A percentile compares a stretch with the other conserved stretches of the same genome.
Conservation (phyloP, 2,888 invertebrate species). For the Lissonota sp. region DNA sequence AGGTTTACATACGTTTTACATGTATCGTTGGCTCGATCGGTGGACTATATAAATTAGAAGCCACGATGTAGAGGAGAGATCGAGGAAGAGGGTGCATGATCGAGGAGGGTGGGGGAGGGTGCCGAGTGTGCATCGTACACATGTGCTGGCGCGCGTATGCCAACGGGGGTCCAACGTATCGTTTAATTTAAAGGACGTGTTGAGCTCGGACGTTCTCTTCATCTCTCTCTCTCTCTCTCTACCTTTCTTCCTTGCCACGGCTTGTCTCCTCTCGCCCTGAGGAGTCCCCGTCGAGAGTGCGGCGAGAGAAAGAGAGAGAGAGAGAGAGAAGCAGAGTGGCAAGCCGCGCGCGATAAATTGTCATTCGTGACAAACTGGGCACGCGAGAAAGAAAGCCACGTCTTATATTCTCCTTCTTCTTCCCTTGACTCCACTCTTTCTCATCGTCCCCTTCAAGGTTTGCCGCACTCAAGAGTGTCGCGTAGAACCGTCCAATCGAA, state of each 20-base stretch:
- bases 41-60: slow-evolving; percentile 60
- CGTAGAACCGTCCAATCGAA: background rate
- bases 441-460: slow-evolving; percentile 10
- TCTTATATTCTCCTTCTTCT: slow-evolving; percentile 29
- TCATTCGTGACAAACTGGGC: slow-evolving; percentile 76
- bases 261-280: slow-evolving; percentile 65
- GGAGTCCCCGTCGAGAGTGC: slow-evolving; percentile 55
- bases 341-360: slow-evolving; percentile 72
- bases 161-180: slow-evolving; percentile 62
- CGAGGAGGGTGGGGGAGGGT: background rate
- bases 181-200: slow-evolving; percentile 61
- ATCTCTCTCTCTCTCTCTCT: too few species aligned
- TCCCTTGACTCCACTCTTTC: slow-evolving; percentile 3
- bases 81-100: slow-evolving; percentile 17
- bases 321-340: slow-evolving; percentile 55
- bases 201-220: slow-evolving; percentile 39
- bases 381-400: slow-evolving; percentile 67
- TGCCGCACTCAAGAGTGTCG: slow-evolving; percentile 5
- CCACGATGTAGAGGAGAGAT: slow-evolving; percentile 14
- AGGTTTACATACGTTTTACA: slow-evolving; percentile 34
- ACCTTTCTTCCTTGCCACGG: slow-evolving; percentile 34
- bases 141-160: slow-evolving; percentile 62
- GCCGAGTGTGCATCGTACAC: slow-evolving; percentile 24
- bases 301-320: slow-evolving; percentile 21
- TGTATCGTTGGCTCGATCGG: slow-evolving; percentile 24